Evolutionary conservation across 23 tunicate species (phyloP).

Genomic region (Halocynthia aurantium): DNA sequence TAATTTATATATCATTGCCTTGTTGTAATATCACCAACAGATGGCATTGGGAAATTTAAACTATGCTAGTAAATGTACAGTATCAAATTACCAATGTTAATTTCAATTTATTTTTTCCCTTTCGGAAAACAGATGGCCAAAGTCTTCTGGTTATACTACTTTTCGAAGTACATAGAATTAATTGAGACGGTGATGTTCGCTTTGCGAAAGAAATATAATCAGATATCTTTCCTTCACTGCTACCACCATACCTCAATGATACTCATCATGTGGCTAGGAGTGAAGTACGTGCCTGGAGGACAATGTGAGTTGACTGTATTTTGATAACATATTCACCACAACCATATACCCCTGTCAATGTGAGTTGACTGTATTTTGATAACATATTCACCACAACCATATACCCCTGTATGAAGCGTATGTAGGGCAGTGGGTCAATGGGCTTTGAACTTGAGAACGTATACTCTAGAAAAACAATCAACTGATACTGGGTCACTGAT

Average conservation of each 20-base stretch:
- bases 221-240: constrained; percentile 61
- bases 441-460: no score
- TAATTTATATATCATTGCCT: not conserved
- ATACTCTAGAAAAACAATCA: no score
- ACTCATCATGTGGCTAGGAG: constrained; percentile 53
- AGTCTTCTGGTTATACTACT: constrained; percentile 71
- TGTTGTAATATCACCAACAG: not conserved
- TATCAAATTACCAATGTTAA: not conserved
- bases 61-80: no score
- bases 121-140: constrained; percentile 53
- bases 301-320: constrained; percentile 39
- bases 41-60: no score
- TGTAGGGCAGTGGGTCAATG: no score
- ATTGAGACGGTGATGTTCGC: constrained; percentile 64
- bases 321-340: not conserved
- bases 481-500: no score
- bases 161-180: constrained; percentile 68
- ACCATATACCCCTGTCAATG: no score
- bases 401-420: no score
- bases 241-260: constrained; percentile 82
- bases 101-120: not conserved
- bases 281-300: constrained; percentile 60
- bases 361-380: constrained; percentile 11
- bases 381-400: no score
- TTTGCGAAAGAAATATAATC: constrained; percentile 63